Conservation (phyloP, 2,113 vertebrate genomes). For the Pygoscelis adeliae region DNA sequence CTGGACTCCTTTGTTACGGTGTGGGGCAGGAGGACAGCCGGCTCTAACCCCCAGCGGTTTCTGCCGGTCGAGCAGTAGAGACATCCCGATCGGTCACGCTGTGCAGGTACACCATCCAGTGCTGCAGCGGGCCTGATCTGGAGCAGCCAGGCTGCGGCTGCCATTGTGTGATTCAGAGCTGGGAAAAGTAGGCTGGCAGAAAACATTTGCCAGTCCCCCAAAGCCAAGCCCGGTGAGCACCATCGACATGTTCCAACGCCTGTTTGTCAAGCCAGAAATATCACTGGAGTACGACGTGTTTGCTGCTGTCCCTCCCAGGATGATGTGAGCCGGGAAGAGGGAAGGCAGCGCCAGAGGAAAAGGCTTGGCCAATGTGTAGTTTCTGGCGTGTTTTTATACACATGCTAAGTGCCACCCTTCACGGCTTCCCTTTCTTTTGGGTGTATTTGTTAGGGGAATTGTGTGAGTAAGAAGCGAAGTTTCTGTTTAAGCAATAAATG, state of each 20-base stretch:
- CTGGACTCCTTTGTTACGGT: neutral
- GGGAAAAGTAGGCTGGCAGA: neutral
- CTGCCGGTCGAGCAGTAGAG: neutral
- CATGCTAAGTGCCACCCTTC: neutral
- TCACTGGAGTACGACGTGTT: neutral
- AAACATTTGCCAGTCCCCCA: neutral
- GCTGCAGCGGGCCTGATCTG: neutral
- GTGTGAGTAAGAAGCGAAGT: neutral
- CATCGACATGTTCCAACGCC: neutral
- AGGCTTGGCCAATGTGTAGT: neutral
- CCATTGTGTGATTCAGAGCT: neutral
- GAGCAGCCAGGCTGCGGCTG: neutral
- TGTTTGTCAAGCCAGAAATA: neutral
- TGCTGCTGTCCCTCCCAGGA: neutral
- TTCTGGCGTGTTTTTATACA: neutral
- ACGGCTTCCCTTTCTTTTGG: neutral
- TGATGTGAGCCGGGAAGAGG: neutral
- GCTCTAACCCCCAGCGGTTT: neutral
- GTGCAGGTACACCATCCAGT: neutral
- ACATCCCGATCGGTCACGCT: rapidly evolving
- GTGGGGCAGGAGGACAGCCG: neutral
- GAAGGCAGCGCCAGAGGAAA: neutral
- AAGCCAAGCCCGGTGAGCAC: neutral
- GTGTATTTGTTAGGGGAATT: neutral
- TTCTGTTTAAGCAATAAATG: neutral